Evolutionary conservation across 2,888 invertebrate genomes (phyloP).

Genomic region (Meloe dianella): DNA sequence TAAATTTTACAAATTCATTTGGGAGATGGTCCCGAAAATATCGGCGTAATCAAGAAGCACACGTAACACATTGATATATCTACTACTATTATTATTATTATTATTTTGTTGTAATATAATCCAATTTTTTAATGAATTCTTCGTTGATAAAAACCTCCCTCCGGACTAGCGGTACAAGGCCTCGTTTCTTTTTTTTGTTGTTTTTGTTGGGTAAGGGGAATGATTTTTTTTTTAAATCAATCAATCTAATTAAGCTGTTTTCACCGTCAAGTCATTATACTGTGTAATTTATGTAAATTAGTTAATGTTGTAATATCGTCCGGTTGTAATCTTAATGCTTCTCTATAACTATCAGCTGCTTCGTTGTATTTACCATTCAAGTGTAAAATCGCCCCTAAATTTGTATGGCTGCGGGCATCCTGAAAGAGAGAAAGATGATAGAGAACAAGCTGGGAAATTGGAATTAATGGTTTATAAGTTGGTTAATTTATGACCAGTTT

Average conservation of each 20-base stretch:
- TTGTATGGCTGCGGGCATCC: conserved; percentile 91
- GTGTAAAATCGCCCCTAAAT: conserved; percentile 94
- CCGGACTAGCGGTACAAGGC: conserved; percentile 17
- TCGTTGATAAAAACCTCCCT: conserved; percentile 45
- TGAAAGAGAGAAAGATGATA: conserved; percentile 53
- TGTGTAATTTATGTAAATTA: conserved; percentile 80
- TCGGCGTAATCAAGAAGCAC: conserved; percentile 31
- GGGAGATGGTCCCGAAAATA: conserved; percentile 41
- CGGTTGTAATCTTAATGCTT: conserved; percentile 85
- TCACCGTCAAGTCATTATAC: conserved; percentile 64
- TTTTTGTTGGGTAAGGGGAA: not conserved
- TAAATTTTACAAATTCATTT: not conserved
- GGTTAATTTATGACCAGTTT: not conserved
- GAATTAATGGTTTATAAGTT: conserved; percentile 1
- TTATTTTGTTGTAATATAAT: conserved; percentile 8
- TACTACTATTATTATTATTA: not conserved
- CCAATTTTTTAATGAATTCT: conserved; percentile 28
- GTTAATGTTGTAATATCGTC: conserved; percentile 87
- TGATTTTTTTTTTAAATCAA: not conserved
- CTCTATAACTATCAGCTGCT: conserved; percentile 85
- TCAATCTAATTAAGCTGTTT: not conserved
- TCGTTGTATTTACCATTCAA: conserved; percentile 88
- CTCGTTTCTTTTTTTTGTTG: not conserved
- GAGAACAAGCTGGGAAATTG: not conserved
- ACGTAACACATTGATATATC: conserved; percentile 31